Base-by-base conservation (phyloP, 2,888 invertebrate genomes). In the Flexamia atlantica region DNA sequence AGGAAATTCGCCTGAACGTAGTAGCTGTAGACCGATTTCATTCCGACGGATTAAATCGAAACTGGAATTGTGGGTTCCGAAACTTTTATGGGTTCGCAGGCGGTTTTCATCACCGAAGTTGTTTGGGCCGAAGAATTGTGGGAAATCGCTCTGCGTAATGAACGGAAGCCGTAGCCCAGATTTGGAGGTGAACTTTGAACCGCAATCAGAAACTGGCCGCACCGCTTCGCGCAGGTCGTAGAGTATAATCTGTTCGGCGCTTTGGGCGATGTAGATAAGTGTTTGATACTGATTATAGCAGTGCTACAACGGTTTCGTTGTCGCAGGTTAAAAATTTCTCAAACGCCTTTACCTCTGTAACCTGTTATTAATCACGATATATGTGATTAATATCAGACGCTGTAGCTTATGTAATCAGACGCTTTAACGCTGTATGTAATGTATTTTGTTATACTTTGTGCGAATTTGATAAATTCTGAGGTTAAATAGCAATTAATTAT, bases 121-220 rank as follows among this genome's bases (percentile, higher is more conserved):
- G 64, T 64, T 64, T 17, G 20, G 23, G 14, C 7, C 23, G 23
- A 57, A 12, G 12, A 28, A 64, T 30, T 14, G 30, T 28, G 64
- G 64, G 14, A 64, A 36, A 42, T 23, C 32, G 72, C 9, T 72
- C 0, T 72, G 1, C 36, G 40, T 72, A 40, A 72, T 72, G 57
- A 14, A 57, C 36, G 79, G 79, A 79, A 79, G 79, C 79, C 17
- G 23, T 57, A 32, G n/a, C 36, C 57, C 36, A 79, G 36, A 50
- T 32, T 12, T 20, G 7, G 50, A 7, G 20, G 20, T 79, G 79
- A 79, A 79, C 79, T 79, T 57, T 79, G 79, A 79, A 79, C 79
- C 79, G 32, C 57, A 79, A 79, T 57, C 28, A 12, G n/a, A 23
- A 57, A 50, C 76, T 50, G 50, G 50, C 17, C 36, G 25, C 40